Conservation (phyloP, 2,113 vertebrate genomes). For the Saccopteryx bilineata region DNA sequence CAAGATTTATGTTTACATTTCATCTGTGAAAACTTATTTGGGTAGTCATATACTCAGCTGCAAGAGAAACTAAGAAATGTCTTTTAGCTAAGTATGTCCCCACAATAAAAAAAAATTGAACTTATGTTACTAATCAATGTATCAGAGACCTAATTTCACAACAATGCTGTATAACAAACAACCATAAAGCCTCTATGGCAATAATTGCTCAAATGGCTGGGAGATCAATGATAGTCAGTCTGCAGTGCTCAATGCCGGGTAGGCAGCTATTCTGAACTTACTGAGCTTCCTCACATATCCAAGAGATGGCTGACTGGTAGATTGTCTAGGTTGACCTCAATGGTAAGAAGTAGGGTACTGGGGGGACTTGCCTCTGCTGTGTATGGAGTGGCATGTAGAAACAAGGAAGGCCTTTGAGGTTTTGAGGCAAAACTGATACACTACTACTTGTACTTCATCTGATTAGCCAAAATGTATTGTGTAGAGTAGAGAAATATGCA, state of each 20-base stretch:
- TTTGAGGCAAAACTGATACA: background rate
- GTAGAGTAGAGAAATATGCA: background rate
- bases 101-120: background rate
- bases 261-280: background rate
- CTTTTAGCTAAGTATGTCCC: background rate
- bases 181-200: background rate
- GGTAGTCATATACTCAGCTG: background rate
- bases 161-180: background rate
- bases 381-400: background rate
- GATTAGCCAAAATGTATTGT: background rate
- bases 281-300: background rate
- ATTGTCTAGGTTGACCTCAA: background rate
- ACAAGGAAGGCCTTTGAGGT: background rate
- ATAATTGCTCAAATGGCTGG: background rate
- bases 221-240: background rate
- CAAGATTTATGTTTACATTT: background rate
- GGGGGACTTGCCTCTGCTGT: background rate
- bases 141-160: background rate
- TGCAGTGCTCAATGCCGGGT: background rate
- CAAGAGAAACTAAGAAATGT: conserved; percentile 10
- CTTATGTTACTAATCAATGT: background rate
- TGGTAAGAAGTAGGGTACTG: background rate
- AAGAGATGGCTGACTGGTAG: background rate
- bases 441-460: background rate
- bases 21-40: background rate